phyloP scores from a whole-genome alignment of 2,797 vertebrate species.

The Mormyrops boulengeri region DNA sequence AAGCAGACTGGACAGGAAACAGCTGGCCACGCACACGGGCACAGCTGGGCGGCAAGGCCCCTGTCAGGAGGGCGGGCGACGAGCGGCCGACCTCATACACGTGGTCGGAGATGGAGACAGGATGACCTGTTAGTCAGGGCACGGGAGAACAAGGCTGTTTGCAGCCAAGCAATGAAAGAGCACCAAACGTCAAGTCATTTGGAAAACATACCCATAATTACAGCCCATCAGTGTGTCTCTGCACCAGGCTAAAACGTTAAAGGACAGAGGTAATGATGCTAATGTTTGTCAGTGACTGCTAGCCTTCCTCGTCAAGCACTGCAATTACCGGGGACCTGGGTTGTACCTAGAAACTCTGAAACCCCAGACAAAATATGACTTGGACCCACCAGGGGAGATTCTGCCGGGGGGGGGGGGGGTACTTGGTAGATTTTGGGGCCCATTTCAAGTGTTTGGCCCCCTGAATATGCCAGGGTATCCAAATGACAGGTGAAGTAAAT shows the following conservation, averaged over 20 bases:
- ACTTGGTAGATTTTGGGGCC: not conserved
- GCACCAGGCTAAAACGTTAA: not conserved
- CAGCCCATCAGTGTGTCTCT: not conserved
- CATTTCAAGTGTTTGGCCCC: not conserved
- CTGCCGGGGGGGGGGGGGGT: not conserved
- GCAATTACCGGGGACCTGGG: not conserved
- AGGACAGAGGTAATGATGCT: not conserved
- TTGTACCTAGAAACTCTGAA: not conserved
- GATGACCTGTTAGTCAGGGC: not conserved
- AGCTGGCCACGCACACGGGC: not conserved
- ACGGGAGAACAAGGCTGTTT: not conserved
- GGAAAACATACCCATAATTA: not conserved
- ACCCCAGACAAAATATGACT: not conserved
- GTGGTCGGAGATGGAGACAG: not conserved
- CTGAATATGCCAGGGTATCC: not conserved
- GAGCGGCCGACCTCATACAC: not conserved
- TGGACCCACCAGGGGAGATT: not conserved
- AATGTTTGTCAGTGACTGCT: not conserved
- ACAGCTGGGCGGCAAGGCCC: not conserved
- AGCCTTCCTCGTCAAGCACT: not conserved
- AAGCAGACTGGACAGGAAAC: constrained; percentile 21
- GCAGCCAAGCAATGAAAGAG: not conserved
- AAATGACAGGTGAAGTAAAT: not conserved
- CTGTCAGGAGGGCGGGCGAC: not conserved
- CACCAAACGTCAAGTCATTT: not conserved